Evolutionary conservation across 1,140 invertebrate species (phyloP).

Genomic region (Myzus persicae): DNA sequence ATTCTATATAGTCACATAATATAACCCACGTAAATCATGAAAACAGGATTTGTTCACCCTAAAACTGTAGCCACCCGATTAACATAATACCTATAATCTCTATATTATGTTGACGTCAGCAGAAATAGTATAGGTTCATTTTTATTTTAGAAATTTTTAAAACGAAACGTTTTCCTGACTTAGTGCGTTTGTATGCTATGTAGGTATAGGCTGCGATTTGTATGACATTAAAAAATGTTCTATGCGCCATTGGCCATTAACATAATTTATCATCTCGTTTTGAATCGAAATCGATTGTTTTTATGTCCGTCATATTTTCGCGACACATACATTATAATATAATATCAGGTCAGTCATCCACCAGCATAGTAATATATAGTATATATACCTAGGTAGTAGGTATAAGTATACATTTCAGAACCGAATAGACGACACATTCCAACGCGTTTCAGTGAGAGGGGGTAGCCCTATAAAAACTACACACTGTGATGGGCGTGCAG

Average conservation of each 20-base stretch:
- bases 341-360: constrained; percentile 20
- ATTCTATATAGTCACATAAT: neutral
- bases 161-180: neutral
- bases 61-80: neutral
- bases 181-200: no score
- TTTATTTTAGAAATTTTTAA: neutral
- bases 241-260: neutral
- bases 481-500: neutral
- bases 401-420: neutral
- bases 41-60: neutral
- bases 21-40: neutral
- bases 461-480: neutral
- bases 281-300: neutral
- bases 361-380: neutral
- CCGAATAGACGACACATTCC: neutral
- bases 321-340: neutral
- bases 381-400: neutral
- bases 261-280: neutral
- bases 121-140: neutral
- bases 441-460: neutral
- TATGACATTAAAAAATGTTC: neutral
- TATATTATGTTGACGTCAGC: neutral
- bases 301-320: neutral
- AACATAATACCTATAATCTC: no score
- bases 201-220: neutral